Evolutionary conservation across 92 coral and sea anemone genomes (phyloP).

Genomic region (Porites rus): DNA sequence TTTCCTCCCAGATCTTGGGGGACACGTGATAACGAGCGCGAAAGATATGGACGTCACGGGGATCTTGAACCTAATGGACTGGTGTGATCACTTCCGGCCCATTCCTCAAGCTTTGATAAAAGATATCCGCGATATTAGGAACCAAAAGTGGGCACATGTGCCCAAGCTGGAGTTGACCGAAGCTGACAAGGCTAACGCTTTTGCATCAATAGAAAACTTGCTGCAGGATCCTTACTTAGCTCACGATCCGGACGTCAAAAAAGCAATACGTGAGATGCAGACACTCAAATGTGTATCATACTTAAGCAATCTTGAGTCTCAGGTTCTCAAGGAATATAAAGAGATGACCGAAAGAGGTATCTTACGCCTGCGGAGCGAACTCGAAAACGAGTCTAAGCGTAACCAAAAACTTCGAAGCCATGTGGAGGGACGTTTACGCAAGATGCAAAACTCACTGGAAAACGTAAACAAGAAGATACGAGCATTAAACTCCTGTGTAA

Average conservation of each 20-base stretch:
- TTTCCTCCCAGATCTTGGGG: slow-evolving; percentile 79
- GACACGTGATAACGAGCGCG: slow-evolving; percentile 23
- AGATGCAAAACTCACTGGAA: slow-evolving; percentile 5
- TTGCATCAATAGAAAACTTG: slow-evolving; percentile 59
- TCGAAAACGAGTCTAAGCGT: background rate
- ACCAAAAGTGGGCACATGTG: slow-evolving; percentile 77
- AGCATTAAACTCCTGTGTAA: background rate
- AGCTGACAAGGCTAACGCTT: slow-evolving; percentile 69
- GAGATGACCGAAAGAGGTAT: slow-evolving; percentile 9
- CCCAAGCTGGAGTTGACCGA: slow-evolving; percentile 69
- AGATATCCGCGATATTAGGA: slow-evolving; percentile 69
- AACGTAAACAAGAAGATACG: background rate
- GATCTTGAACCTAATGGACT: slow-evolving; percentile 78
- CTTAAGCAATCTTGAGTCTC: slow-evolving; percentile 8
- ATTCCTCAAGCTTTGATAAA: slow-evolving; percentile 55
- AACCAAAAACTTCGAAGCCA: background rate
- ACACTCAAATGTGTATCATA: slow-evolving; percentile 15
- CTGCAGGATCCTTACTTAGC: slow-evolving; percentile 75
- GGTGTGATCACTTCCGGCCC: slow-evolving; percentile 65
- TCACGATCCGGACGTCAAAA: slow-evolving; percentile 55
- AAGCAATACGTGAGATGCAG: slow-evolving; percentile 39
- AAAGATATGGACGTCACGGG: slow-evolving; percentile 81
- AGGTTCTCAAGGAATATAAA: background rate
- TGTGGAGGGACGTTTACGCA: background rate
- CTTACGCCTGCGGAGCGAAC: background rate